Base-by-base conservation (phyloP, 2,888 invertebrate species). In the Thymelicus sylvestris region DNA sequence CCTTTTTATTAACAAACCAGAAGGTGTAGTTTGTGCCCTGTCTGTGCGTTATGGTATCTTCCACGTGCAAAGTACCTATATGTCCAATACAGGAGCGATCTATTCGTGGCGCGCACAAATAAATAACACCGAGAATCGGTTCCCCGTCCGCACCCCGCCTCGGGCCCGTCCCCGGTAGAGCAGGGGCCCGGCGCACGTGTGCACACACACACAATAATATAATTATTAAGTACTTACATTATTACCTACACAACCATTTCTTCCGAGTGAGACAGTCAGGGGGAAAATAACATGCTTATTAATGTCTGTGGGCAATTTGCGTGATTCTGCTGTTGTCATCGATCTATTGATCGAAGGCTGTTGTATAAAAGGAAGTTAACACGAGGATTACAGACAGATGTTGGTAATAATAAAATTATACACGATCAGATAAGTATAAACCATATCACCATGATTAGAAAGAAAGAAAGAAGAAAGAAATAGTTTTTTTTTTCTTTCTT, bases 31-130 rank as follows among this genome's bases (percentile, higher is more conserved):
- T 24, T 10, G 67, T n/a, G n/a, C 50, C 67, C 5, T 50, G 63
- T 78, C 78, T 75, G 72, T 57, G 57, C 24, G 8, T 68, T 65
- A 8, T 4, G 3, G 10, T 13, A 59, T 13, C 52, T 75, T 75
- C 10, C 15, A 6, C 8, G 10, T 52, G 68, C 75, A 73, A 78
- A 77, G 79, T 77, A 77, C 75, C 78, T 77, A 76, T 75, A 78
- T 77, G 77, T 76, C 76, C 79, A 78, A 79, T 78, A 74, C 72
- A 74, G 75, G 72, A 73, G 74, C 77, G 73, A 75, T 80, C 79
- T 81, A 80, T 81, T 79, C 77, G 77, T 75, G 77, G 76, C 75
- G 66, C 66, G 66, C 71, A 71, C 72, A 74, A 73, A 75, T 73
- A 75, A 69, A 74, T 73, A 75, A 61, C 66, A 44, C 39, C 68